Conservation (phyloP, 2,888 invertebrate genomes). For the Scaptomyza cyrtandrae region DNA sequence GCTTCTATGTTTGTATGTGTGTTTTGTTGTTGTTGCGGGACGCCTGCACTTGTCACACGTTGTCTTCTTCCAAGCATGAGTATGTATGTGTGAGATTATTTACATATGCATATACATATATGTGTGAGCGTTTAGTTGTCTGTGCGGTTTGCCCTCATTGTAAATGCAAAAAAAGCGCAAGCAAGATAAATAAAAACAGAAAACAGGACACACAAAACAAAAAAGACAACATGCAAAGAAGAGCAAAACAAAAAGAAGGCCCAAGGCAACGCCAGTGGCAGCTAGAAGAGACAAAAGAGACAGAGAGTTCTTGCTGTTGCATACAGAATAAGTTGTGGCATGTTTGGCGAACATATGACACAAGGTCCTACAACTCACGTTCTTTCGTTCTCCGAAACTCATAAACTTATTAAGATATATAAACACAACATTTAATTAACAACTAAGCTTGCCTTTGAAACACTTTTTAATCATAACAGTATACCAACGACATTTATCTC, state of each 20-base stretch:
- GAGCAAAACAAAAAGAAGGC: constrained; percentile 42
- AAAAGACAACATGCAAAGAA: constrained; percentile 23
- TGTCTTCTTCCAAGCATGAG: constrained; percentile 49
- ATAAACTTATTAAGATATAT: too few species aligned
- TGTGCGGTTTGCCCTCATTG: constrained; percentile 69
- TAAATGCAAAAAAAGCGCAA: constrained; percentile 71
- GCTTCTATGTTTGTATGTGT: constrained; percentile 20
- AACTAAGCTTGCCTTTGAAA: too few species aligned
- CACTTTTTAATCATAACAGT: too few species aligned
- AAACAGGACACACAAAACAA: constrained; percentile 12
- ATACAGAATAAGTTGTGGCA: constrained; percentile 33
- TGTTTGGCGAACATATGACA: neutral
- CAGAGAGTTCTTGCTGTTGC: constrained; percentile 17
- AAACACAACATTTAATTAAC: too few species aligned
- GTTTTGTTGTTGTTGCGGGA: constrained; percentile 26
- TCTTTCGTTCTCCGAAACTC: too few species aligned
- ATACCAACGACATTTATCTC: too few species aligned
- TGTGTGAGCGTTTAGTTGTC: constrained; percentile 12
- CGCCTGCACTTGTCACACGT: constrained; percentile 68
- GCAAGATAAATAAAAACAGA: constrained; percentile 51
- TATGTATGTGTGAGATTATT: constrained; percentile 56
- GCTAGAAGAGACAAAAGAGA: constrained; percentile 13
- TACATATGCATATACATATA: constrained; percentile 52
- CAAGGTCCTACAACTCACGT: neutral
- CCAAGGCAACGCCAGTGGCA: constrained; percentile 43